phyloP scores from a whole-genome alignment of 2,797 vertebrate genomes.

The Psittacula derbiana region DNA sequence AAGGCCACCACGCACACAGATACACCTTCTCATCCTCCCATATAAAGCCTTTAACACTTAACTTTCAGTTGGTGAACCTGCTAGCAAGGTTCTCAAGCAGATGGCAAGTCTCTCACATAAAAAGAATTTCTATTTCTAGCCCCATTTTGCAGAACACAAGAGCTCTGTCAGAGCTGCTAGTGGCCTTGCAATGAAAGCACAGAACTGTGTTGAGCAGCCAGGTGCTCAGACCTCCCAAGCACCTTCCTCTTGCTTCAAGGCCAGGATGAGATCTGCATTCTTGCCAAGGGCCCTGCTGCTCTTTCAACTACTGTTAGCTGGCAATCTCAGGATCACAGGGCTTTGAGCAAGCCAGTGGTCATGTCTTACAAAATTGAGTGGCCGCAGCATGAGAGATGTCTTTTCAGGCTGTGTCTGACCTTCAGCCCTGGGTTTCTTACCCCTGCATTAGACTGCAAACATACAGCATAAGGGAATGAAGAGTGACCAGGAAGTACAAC shows the following conservation, averaged over 20 bases:
- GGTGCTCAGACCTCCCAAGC: rapidly evolving
- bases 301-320: neutral
- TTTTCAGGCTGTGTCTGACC: neutral
- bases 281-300: neutral
- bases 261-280: neutral
- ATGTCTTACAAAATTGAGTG: neutral
- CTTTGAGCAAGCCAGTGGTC: neutral
- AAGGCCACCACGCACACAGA: neutral
- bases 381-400: neutral
- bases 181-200: neutral
- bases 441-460: neutral
- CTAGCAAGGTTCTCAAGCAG: slow-evolving; percentile 51
- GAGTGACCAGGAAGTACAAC: neutral
- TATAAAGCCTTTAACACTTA: neutral
- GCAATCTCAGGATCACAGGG: neutral
- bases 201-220: rapidly evolving
- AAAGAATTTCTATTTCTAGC: slow-evolving; percentile 28
- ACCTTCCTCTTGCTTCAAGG: neutral
- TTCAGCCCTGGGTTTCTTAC: neutral
- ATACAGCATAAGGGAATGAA: neutral
- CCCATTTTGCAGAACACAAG: slow-evolving; percentile 30
- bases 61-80: slow-evolving; percentile 32
- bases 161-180: slow-evolving; percentile 9
- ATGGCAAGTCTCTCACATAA: slow-evolving; percentile 35
- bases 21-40: neutral